A percentile compares a stretch with the other conserved stretches of the same genome.
Conservation (phyloP, 92 coral and sea anemone species). For the Epizoanthus ramosus region DNA sequence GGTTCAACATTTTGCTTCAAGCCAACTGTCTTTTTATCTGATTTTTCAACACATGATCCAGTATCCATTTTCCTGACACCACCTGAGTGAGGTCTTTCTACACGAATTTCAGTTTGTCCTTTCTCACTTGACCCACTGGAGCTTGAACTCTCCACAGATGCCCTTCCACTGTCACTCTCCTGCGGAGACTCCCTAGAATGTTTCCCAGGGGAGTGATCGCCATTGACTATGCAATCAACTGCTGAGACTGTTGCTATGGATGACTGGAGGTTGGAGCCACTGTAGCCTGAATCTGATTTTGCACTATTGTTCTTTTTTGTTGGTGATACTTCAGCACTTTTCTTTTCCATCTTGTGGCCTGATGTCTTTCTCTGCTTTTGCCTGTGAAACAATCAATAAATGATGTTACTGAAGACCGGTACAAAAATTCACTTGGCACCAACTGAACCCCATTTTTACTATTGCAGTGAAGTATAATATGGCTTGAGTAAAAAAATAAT, state of each 20-base stretch:
- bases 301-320: conserved; percentile 42
- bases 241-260: conserved; percentile 84
- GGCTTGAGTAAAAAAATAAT: too few species aligned
- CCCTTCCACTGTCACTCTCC: conserved; percentile 54
- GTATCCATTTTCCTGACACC: conserved; percentile 29
- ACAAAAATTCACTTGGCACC: neutral
- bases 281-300: conserved; percentile 77
- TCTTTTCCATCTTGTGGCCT: conserved; percentile 40
- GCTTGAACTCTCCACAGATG: conserved; percentile 64
- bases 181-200: conserved; percentile 41
- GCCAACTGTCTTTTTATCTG: conserved; percentile 31
- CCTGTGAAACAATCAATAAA: conserved; percentile 46
- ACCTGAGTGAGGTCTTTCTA: conserved; percentile 20
- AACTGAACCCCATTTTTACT: too few species aligned
- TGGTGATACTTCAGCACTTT: conserved; percentile 42
- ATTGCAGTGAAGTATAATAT: too few species aligned
- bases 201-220: conserved; percentile 12
- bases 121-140: conserved; percentile 69
- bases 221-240: conserved; percentile 78
- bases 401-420: neutral
- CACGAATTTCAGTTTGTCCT: conserved; percentile 55
- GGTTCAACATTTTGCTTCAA: conserved; percentile 22
- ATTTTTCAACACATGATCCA: conserved; percentile 13
- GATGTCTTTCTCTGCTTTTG: conserved; percentile 77
- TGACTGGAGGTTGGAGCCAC: conserved; percentile 67